Conservation (phyloP, 2,797 vertebrate species). For the Macroramphosus scolopax region DNA sequence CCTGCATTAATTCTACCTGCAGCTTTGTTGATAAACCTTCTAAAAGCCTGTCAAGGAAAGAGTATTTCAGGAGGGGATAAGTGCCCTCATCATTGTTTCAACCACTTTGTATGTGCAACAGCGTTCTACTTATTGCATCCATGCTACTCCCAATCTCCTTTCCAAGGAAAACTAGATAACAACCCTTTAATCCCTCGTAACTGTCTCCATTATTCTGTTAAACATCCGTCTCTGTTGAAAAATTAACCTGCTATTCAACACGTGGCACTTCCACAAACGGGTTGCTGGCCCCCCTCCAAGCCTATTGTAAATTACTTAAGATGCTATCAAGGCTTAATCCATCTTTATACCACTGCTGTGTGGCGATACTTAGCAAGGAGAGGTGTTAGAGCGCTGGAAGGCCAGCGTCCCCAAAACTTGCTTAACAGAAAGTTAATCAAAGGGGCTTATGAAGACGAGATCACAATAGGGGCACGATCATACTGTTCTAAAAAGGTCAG, state of each 20-base stretch:
- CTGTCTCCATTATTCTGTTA: constrained; percentile 84
- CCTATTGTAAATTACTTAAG: constrained; percentile 94
- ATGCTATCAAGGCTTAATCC: constrained; percentile 96
- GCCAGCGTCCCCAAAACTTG: constrained; percentile 88
- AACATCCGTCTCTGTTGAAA: constrained; percentile 89
- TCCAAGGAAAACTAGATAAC: constrained; percentile 84
- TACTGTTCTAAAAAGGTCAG: constrained; percentile 66
- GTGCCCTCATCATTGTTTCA: constrained; percentile 71
- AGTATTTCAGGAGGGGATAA: constrained; percentile 55
- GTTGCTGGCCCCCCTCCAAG: constrained; percentile 84
- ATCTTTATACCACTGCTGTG: constrained; percentile 78
- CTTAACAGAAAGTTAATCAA: constrained; percentile 95
- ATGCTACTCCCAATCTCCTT: constrained; percentile 71
- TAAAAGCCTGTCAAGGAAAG: constrained; percentile 48
- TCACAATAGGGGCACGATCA: constrained; percentile 74
- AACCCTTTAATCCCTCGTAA: constrained; percentile 88
- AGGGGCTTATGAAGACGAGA: constrained; percentile 76
- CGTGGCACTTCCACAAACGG: constrained; percentile 87
- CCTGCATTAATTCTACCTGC: constrained; percentile 51
- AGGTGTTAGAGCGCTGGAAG: constrained; percentile 67
- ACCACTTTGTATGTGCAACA: constrained; percentile 60
- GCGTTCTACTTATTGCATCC: constrained; percentile 76
- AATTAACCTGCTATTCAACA: constrained; percentile 89
- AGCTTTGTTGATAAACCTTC: constrained; percentile 55
- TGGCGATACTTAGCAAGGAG: constrained; percentile 79